A percentile compares a stretch with the other conserved stretches of the same genome.
phyloP scores from a whole-genome alignment of 2,113 vertebrate genomes.

The Neogobius melanostomus region DNA sequence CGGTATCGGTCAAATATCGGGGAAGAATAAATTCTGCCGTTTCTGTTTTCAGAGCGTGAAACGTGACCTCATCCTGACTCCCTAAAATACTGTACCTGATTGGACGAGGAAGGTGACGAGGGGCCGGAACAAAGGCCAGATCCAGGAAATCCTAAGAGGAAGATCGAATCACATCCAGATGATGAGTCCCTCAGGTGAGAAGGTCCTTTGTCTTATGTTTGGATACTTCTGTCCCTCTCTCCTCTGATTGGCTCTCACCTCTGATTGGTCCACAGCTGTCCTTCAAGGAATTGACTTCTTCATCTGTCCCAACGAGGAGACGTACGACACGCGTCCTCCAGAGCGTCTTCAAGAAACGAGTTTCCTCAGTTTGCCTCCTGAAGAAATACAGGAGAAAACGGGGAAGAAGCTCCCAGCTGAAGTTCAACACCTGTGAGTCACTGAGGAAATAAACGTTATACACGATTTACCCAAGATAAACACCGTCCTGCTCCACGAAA shows the following conservation, averaged over 20 bases:
- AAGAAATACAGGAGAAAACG: slow-evolving; percentile 90
- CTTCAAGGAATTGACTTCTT: slow-evolving; percentile 97
- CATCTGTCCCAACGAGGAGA: slow-evolving; percentile 85
- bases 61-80: slow-evolving; percentile 91
- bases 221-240: background rate
- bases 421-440: slow-evolving; percentile 82
- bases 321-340: slow-evolving; percentile 92
- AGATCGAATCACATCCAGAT: slow-evolving; percentile 86
- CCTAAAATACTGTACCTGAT: slow-evolving; percentile 93
- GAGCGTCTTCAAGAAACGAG: slow-evolving; percentile 95
- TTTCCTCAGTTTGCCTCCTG: slow-evolving; percentile 89
- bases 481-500: too few species aligned
- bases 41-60: slow-evolving; percentile 83
- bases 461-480: too few species aligned
- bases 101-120: slow-evolving; percentile 93
- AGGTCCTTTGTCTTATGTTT: background rate
- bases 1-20: too few species aligned
- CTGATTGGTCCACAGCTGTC: slow-evolving; percentile 74
- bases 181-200: slow-evolving; percentile 81
- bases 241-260: slow-evolving; percentile 58
- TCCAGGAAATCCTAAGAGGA: slow-evolving; percentile 92
- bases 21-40: background rate
- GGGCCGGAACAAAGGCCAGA: slow-evolving; percentile 93
- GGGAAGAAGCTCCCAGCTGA: slow-evolving; percentile 76
- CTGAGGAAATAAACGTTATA: too few species aligned